Percentiles rank a stretch among this genome's conserved stretches.
phyloP scores from a whole-genome alignment of 2,113 vertebrate species.

The Microtus montanus region DNA sequence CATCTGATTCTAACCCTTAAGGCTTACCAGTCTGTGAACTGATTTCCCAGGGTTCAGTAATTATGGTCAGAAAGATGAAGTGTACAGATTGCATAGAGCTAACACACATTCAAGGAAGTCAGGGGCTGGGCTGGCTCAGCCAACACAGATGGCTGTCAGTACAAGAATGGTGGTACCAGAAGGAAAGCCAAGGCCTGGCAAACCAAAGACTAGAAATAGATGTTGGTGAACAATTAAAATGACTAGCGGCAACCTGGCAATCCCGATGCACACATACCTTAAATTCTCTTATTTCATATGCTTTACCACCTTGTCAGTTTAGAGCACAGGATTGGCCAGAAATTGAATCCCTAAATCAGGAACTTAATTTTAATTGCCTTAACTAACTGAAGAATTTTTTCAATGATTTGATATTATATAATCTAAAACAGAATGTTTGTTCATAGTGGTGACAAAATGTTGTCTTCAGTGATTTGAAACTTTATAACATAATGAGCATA shows the following conservation, averaged over 20 bases:
- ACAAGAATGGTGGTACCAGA: background rate
- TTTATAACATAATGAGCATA: conserved; percentile 9
- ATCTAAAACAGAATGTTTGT: conserved; percentile 31
- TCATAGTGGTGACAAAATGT: conserved; percentile 50
- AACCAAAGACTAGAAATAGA: background rate
- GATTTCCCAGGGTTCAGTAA: background rate
- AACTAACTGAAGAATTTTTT: conserved; percentile 32
- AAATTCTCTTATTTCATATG: conserved; percentile 24
- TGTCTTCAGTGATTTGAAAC: conserved; percentile 36
- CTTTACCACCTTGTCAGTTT: background rate
- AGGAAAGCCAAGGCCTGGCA: background rate
- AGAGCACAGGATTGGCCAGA: background rate
- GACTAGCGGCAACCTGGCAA: background rate
- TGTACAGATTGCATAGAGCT: background rate
- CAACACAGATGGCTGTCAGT: background rate
- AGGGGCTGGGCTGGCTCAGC: background rate
- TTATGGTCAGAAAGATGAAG: background rate
- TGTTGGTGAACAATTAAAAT: background rate
- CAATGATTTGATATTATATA: background rate
- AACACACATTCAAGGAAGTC: background rate
- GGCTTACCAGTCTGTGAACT: background rate
- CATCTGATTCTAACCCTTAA: background rate
- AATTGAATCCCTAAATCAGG: conserved; percentile 24
- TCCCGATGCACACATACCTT: background rate
- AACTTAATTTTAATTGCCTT: conserved; percentile 24